A percentile compares a stretch with the other conserved stretches of the same genome.
phyloP scores from a whole-genome alignment of 2,888 invertebrate species.

The Brenthis daphne region DNA sequence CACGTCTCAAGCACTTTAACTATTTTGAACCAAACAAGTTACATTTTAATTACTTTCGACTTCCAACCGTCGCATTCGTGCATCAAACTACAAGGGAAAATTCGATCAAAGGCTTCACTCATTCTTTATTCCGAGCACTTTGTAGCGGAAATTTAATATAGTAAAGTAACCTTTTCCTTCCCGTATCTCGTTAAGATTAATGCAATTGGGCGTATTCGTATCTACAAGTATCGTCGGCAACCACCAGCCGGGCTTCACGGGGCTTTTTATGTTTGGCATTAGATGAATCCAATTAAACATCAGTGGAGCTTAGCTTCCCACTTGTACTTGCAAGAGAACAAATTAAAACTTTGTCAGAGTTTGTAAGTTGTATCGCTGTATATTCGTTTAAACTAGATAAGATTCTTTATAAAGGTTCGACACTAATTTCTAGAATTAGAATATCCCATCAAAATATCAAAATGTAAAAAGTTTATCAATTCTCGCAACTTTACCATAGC shows the following conservation, averaged over 20 bases:
- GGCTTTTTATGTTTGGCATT: conserved; percentile 1
- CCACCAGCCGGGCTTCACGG: not conserved
- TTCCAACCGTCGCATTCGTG: not conserved
- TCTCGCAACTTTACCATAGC: no score
- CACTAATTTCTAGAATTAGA: no score
- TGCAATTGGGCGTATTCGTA: conserved; percentile 11
- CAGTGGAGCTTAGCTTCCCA: not conserved
- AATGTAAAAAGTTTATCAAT: no score
- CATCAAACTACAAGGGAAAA: not conserved
- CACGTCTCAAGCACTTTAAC: no score
- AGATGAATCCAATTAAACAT: not conserved
- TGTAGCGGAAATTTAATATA: conserved; percentile 13
- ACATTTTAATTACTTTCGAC: not conserved
- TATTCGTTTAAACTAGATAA: no score
- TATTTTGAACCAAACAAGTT: no score
- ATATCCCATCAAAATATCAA: no score
- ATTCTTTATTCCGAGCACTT: conserved; percentile 18
- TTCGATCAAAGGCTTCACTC: conserved; percentile 1
- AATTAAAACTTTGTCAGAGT: not conserved
- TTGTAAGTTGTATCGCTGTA: not conserved
- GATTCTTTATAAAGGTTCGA: no score
- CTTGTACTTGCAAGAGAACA: not conserved
- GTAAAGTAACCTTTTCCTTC: conserved; percentile 13
- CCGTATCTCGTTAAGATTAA: conserved; percentile 18
- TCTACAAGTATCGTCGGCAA: not conserved